Conservation (phyloP, 2,888 invertebrate species). For the Chloroclysta siterata region DNA sequence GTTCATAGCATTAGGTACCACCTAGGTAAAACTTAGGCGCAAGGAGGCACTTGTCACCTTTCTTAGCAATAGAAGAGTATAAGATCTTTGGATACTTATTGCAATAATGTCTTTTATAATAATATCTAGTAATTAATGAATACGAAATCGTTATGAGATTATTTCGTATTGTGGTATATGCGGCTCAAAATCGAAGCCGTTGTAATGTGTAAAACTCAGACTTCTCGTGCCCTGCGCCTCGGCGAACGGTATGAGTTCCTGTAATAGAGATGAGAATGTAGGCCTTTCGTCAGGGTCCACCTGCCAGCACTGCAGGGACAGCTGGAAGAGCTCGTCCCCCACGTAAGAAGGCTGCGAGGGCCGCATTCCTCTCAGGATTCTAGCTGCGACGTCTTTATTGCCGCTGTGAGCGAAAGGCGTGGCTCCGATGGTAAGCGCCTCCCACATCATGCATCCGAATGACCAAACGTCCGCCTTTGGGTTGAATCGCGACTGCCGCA, state of each 20-base stretch:
- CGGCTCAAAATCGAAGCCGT: slow-evolving; percentile 76
- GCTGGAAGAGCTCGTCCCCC: slow-evolving; percentile 91
- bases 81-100: slow-evolving; percentile 44
- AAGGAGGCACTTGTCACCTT: slow-evolving; percentile 3
- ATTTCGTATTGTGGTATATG: slow-evolving; percentile 77
- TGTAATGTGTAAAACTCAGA: slow-evolving; percentile 78
- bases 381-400: slow-evolving; percentile 87
- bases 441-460: slow-evolving; percentile 93
- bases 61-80: slow-evolving; percentile 18
- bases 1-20: slow-evolving; percentile 1
- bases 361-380: slow-evolving; percentile 88
- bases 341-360: slow-evolving; percentile 90
- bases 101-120: slow-evolving; percentile 14
- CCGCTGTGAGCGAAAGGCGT: slow-evolving; percentile 90
- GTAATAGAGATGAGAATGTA: slow-evolving; percentile 86
- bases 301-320: slow-evolving; percentile 94
- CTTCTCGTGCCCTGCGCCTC: slow-evolving; percentile 65
- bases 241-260: slow-evolving; percentile 67
- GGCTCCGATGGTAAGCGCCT: slow-evolving; percentile 90
- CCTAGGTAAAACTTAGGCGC: slow-evolving; percentile 17
- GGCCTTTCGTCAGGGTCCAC: slow-evolving; percentile 92
- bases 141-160: slow-evolving; percentile 56
- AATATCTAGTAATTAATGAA: slow-evolving; percentile 13
- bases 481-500: slow-evolving; percentile 88
- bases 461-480: slow-evolving; percentile 93